Evolutionary conservation across 2,113 vertebrate species (phyloP).

Genomic region (Platichthys stellatus): DNA sequence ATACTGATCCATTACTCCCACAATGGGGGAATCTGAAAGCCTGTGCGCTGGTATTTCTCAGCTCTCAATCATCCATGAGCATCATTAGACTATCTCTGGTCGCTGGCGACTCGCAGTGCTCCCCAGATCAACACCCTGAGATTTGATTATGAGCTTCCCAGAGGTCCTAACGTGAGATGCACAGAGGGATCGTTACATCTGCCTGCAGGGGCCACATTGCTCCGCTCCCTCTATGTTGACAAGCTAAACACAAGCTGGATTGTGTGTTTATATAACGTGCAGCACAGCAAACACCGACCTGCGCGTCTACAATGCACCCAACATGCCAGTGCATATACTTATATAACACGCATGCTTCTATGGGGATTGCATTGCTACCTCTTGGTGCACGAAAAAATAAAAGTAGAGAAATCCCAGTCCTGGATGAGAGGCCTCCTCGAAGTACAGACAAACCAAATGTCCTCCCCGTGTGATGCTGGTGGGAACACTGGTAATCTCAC

Average conservation of each 20-base stretch:
- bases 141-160: constrained; percentile 47
- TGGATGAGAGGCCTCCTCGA: constrained; percentile 39
- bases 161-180: constrained; percentile 50
- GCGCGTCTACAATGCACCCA: constrained; percentile 9
- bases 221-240: constrained; percentile 4
- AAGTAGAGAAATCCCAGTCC: constrained; percentile 16
- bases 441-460: neutral
- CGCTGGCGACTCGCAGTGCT: constrained; percentile 51
- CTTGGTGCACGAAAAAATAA: neutral
- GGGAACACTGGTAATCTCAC: constrained; percentile 17
- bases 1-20: too few relatives aligned
- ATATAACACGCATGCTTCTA: constrained; percentile 44
- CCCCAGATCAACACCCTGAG: constrained; percentile 60
- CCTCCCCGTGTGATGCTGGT: constrained; percentile 14
- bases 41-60: neutral
- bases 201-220: constrained; percentile 12
- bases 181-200: constrained; percentile 18
- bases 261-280: constrained; percentile 43
- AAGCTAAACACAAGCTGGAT: constrained; percentile 1
- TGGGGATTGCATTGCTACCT: constrained; percentile 38
- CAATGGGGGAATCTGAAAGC: too few relatives aligned
- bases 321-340: constrained; percentile 23
- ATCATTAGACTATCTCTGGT: constrained; percentile 7
- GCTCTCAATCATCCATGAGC: constrained; percentile 14
- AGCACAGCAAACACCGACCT: constrained; percentile 43